Evolutionary conservation across 1,140 invertebrate species (phyloP), one percentile per base, ranked within the genome.

Genomic region (Trinorchestia longiramus): DNA sequence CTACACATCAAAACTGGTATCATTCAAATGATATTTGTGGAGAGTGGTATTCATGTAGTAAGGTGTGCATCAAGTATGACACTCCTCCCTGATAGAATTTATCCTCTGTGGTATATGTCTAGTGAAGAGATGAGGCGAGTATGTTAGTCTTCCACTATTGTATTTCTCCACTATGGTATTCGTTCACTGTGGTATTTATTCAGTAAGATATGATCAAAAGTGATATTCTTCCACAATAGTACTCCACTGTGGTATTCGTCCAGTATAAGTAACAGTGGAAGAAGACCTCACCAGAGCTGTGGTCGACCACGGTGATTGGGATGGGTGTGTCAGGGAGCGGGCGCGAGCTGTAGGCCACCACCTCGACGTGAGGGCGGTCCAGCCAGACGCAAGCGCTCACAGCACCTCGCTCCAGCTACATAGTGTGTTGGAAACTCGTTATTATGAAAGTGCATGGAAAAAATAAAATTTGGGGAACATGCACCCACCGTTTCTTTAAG

Each of bases 311-410:
- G 19, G 77, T 95, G 57, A 95, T 95, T 0, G 95, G 95, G 0
- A 95, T 88, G 44, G 92, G 92, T n/a, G 41, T 47, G 43, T 94
- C 92, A 8, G 92, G 43, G 6, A 94, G 44, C 0, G 92, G 92
- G 19, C 92, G 92, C 3, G 43, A 45, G 92, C 92, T 94, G 92
- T 94, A 94, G 44, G 43, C 92, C 6, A 94, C 92, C 92, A 94
- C 92, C 44, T 94, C 92, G 4, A 44, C 92, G 92, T 94, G 92
- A 0, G 43, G 40, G 3, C 92, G 43, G 92, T 94, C 43, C 43
- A 94, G 92, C 92, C 92, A 94, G 40, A n/a, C 44, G 8, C 41
- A 94, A 19, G 92, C 92, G 0, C 44, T 44, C 11, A 94, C 92
- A 28, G 45, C 92, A 19, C 43, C 28, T 0, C 92, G 92, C 92